A percentile compares a stretch with the other conserved stretches of the same genome.
Conservation (phyloP, 2,888 invertebrate genomes). For the Lepeophtheirus nordmannii region DNA sequence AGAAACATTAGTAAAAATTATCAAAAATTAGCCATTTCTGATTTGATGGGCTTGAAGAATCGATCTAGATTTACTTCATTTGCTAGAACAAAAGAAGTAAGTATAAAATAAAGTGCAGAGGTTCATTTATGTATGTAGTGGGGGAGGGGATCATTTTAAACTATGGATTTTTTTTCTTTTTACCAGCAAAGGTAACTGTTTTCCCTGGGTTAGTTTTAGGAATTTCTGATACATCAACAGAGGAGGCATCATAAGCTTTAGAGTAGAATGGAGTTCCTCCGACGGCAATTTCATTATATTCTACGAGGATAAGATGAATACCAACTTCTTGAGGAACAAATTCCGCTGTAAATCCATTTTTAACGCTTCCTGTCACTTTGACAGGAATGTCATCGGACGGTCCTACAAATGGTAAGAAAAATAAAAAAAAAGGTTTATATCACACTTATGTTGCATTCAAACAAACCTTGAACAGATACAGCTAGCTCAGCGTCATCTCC, state of each 20-base stretch:
- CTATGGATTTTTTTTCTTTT: constrained; percentile 10
- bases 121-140: too few species aligned
- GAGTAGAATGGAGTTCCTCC: constrained; percentile 41
- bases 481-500: constrained; percentile 56
- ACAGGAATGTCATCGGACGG: constrained; percentile 37
- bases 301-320: constrained; percentile 72
- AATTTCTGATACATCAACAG: constrained; percentile 62
- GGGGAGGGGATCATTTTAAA: not conserved
- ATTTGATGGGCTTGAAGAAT: too few species aligned
- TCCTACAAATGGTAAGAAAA: constrained; percentile 10
- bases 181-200: constrained; percentile 63
- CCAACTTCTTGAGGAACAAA: constrained; percentile 84
- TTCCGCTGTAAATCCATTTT: constrained; percentile 72
- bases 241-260: constrained; percentile 80
- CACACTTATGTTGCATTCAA: too few species aligned
- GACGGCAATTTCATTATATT: constrained; percentile 75
- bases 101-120: too few species aligned
- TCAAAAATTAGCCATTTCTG: too few species aligned
- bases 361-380: constrained; percentile 70
- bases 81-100: too few species aligned
- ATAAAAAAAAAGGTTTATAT: not conserved
- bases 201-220: constrained; percentile 69
- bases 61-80: too few species aligned
- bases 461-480: constrained; percentile 55
- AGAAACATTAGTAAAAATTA: too few species aligned